Base-by-base conservation (phyloP, 2,888 invertebrate species). In the Ornithoptera priamus region DNA sequence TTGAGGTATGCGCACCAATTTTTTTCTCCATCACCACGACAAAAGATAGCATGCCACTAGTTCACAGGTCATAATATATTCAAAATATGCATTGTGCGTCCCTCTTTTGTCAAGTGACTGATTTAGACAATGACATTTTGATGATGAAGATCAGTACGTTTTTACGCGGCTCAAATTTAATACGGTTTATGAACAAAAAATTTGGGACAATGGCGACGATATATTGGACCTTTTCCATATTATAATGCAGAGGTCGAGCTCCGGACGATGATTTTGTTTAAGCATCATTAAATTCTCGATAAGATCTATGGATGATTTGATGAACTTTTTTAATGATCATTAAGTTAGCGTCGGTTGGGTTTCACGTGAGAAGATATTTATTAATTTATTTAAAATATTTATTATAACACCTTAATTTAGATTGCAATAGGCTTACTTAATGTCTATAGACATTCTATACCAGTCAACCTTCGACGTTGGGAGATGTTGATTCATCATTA, bases 1-100 rank as follows among this genome's bases (percentile, higher is more conserved):
- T 80, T 77, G 75, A 74, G 79, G 77, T 80, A 78, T 77, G 76
- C 72, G 77, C 75, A 58, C 53, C 69, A 68, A 65, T 78, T 76
- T 53, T 53, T n/a, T 53, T 53, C 6, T 53, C 7, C 77, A 74
- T 76, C 67, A 73, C 77, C 72, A 77, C 75, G 76, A 84, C 84
- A 83, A 82, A 83, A 76, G 76, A 80, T 76, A 76, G 75, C 79
- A 81, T 77, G 79, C 79, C 83, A 79, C 79, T 76, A 80, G 85
- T 86, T 87, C 87, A 87, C 85, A 86, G 86, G 84, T 89, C 87
- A 84, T 87, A 89, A 90, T 88, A 83, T 86, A 92, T 92, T 88
- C 89, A 88, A 87, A 89, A 88, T 88, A 90, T 88, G 85, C 87
- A 87, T 89, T 90, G 89, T 89, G 83, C 85, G 83, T 80, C 81